Percentiles rank a stretch among this genome's conserved stretches.
Conservation (phyloP, 1,140 invertebrate species). For the Drosophila gunungcola region DNA sequence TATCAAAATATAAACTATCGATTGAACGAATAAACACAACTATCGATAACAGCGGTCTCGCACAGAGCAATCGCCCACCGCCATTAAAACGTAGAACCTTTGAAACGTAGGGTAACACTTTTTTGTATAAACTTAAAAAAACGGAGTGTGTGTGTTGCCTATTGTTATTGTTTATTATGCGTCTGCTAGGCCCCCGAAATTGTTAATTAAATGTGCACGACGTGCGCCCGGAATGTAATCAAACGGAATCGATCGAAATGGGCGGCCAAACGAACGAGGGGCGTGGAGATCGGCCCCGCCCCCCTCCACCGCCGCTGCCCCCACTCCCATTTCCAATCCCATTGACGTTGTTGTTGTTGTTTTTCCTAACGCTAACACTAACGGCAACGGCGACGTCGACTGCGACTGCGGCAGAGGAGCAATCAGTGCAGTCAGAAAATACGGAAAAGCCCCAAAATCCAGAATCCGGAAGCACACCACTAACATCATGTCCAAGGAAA, state of each 20-base stretch:
- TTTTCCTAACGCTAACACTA: conserved; percentile 16
- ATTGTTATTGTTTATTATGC: conserved; percentile 67
- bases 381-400: conserved; percentile 1
- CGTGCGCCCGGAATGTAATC: conserved; percentile 35
- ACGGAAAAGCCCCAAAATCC: not conserved
- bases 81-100: conserved; percentile 20
- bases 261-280: conserved; percentile 54
- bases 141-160: conserved; percentile 44
- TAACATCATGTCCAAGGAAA: conserved; percentile 68
- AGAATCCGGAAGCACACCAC: conserved; percentile 2
- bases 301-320: conserved; percentile 33
- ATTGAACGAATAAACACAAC: not conserved
- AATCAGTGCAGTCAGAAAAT: not conserved
- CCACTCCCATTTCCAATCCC: conserved; percentile 10
- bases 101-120: conserved; percentile 16
- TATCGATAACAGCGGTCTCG: conserved; percentile 4
- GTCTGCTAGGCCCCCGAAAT: conserved; percentile 33
- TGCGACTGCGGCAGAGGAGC: conserved; percentile 13
- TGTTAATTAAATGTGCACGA: conserved; percentile 61
- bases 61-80: not conserved
- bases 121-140: conserved; percentile 68
- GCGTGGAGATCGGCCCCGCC: conserved; percentile 22
- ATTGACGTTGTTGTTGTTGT: conserved; percentile 22
- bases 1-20: not conserved
- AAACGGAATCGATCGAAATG: conserved; percentile 35